Evolutionary conservation across 2,113 vertebrate genomes (phyloP).

Genomic region (Thinocorus orbignyianus): DNA sequence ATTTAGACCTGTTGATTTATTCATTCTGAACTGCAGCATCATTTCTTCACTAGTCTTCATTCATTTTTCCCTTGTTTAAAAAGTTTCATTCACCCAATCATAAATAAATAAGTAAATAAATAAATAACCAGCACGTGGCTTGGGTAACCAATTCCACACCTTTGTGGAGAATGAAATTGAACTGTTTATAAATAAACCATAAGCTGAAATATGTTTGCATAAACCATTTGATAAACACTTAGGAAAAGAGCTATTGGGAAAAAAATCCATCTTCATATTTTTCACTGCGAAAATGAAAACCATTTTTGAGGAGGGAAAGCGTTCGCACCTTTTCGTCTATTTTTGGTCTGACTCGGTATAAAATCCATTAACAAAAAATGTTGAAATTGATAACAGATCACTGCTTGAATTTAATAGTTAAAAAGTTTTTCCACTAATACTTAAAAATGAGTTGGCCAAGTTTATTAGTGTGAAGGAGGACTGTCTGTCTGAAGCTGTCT

Average conservation of each 20-base stretch:
- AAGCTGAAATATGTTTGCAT: slow-evolving; percentile 28
- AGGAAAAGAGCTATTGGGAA: slow-evolving; percentile 3
- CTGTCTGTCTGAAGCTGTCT: not conserved
- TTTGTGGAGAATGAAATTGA: slow-evolving; percentile 29
- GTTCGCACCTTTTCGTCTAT: not conserved
- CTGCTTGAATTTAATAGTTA: not conserved
- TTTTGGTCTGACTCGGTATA: not conserved
- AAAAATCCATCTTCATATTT: not conserved
- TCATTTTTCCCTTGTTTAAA: slow-evolving; percentile 29
- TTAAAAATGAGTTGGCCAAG: not conserved
- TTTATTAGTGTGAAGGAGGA: not conserved
- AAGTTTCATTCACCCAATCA: slow-evolving; percentile 37
- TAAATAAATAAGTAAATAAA: slow-evolving; percentile 59
- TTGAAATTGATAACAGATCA: not conserved
- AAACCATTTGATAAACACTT: slow-evolving; percentile 32
- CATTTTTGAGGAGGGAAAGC: not conserved
- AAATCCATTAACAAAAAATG: not conserved
- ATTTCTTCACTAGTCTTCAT: slow-evolving; percentile 29
- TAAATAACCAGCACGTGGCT: slow-evolving; percentile 28
- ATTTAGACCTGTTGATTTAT: slow-evolving; percentile 30
- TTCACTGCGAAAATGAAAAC: not conserved
- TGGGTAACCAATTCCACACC: slow-evolving; percentile 27
- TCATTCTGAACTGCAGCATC: not conserved
- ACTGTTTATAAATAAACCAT: slow-evolving; percentile 62
- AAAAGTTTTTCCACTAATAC: not conserved